Evolutionary conservation across 1,140 invertebrate genomes (phyloP), one percentile per base, ranked within the genome.

Genomic region (Myzus persicae): DNA sequence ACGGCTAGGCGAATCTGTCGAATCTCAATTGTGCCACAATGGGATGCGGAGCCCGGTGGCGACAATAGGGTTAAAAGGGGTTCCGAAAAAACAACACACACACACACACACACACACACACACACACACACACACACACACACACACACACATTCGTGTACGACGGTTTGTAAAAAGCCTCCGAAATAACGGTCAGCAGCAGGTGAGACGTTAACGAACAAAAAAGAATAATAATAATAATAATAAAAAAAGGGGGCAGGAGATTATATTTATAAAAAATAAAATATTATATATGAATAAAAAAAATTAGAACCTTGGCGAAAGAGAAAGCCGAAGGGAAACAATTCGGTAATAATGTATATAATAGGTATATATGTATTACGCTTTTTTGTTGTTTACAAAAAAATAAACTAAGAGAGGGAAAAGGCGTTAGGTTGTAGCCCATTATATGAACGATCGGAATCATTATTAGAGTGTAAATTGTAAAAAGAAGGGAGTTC

Each of bases 61-160:
- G 87, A 88, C 87, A 88, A 88, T 88, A 88, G 87, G 87, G 87
- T 88, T 88, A 88, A 88, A 88, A 88, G 87, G 87, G 87, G 87
- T 88, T 88, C 87, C 31, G 18, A 87, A 44, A 85, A 87, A n/a
- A 40, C 84, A 40, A 87, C 84, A 42, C 84, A 26, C 36, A n/a
- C 59, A 6, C 59, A 76, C 6, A 67, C 59, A 67, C 1, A 54
- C 48, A 51, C 48, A 51, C 48, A 51, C 48, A 51, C 48, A 51
- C 48, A 51, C 54, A 59, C 51, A 26, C 51, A 54, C 51, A 59
- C 24, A 59, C 59, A 76, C 59, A 76, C 31, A n/a, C 59, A 18
- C 4, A n/a, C n/a, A n/a, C n/a, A n/a, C n/a, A n/a, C n/a, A n/a
- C n/a, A n/a, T n/a, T 76, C 59, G 14, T 14, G 59, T 76, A n/a